These are phyloP conservation scores for Campaea margaritaria DNA, from an alignment of 2,888 invertebrate genomes.

Conservation along the genomic window DNA sequence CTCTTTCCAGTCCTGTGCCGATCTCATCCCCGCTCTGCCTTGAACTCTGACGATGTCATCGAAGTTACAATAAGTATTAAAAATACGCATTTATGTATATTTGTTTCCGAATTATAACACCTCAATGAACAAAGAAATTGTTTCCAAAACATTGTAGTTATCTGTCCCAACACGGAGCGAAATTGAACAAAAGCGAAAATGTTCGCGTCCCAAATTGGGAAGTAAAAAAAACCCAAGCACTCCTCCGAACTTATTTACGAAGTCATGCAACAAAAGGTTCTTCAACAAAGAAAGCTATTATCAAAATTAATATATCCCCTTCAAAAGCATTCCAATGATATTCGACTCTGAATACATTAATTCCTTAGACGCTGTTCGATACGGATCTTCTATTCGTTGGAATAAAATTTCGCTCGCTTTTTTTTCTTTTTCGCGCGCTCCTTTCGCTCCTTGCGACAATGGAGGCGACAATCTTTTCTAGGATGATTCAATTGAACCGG, in stretches of 20 bases:
- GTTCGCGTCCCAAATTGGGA: slow-evolving; percentile 30
- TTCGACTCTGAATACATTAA: slow-evolving; percentile 46
- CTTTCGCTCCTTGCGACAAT: slow-evolving; percentile 35
- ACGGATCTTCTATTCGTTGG: slow-evolving; percentile 28
- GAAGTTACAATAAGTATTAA: no score
- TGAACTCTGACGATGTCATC: no score
- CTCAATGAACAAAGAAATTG: slow-evolving; percentile 6
- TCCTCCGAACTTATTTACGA: slow-evolving; percentile 37
- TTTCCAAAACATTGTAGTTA: slow-evolving; percentile 25
- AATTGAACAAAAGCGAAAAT: slow-evolving; percentile 37
- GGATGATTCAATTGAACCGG: slow-evolving; percentile 62
- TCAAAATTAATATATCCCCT: slow-evolving; percentile 45
- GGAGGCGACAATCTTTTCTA: slow-evolving; percentile 55
- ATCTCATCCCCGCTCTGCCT: no score
- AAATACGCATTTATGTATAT: no score
- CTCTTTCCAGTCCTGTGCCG: no score
- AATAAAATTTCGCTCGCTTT: slow-evolving; percentile 35
- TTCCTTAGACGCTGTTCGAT: slow-evolving; percentile 39
- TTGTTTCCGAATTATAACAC: neutral
- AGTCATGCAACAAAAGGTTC: slow-evolving; percentile 42
- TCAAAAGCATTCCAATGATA: slow-evolving; percentile 45
- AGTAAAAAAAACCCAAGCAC: slow-evolving; percentile 35
- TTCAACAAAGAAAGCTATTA: slow-evolving; percentile 45
- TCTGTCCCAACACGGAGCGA: slow-evolving; percentile 24
- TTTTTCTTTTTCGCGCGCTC: slow-evolving; percentile 39